These are phyloP conservation scores for Exaiptasia diaphana DNA, from an alignment of 64 coral and sea anemone species.

Conservation along the genomic window DNA sequence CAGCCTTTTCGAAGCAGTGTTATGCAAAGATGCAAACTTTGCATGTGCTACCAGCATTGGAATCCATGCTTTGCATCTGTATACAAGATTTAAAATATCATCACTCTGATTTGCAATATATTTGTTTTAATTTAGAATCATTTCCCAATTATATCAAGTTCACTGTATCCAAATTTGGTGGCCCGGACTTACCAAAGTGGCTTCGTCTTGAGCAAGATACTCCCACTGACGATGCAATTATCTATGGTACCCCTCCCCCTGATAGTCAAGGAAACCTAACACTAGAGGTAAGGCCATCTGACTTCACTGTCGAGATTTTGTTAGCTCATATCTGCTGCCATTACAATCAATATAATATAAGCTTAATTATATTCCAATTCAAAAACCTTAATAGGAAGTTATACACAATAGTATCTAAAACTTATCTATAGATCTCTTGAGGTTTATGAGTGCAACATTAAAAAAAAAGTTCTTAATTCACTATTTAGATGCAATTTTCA, in stretches of 20 bases:
- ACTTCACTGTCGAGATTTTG: background rate
- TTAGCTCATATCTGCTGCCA: background rate
- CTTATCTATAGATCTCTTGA: too few species aligned
- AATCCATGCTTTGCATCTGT: too few species aligned
- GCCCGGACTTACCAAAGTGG: constrained; percentile 77
- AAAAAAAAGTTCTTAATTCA: too few species aligned
- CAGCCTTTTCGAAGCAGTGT: too few species aligned
- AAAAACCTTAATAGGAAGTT: too few species aligned
- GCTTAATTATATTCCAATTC: too few species aligned
- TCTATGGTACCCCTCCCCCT: constrained; percentile 69
- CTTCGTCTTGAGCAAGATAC: constrained; percentile 64
- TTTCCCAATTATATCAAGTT: constrained; percentile 53
- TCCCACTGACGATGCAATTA: constrained; percentile 44
- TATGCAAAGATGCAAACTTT: too few species aligned
- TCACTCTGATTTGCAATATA: background rate
- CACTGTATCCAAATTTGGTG: constrained; percentile 63
- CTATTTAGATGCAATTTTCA: too few species aligned
- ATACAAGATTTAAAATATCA: too few species aligned
- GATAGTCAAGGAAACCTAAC: constrained; percentile 27
- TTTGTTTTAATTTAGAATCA: constrained; percentile 22
- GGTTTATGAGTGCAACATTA: too few species aligned
- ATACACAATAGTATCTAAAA: background rate
- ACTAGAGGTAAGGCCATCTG: constrained; percentile 42
- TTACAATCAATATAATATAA: too few species aligned
- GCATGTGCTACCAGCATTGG: too few species aligned